phyloP scores from a whole-genome alignment of 2,888 invertebrate genomes.

The Dyspetes luteomarginatus region DNA sequence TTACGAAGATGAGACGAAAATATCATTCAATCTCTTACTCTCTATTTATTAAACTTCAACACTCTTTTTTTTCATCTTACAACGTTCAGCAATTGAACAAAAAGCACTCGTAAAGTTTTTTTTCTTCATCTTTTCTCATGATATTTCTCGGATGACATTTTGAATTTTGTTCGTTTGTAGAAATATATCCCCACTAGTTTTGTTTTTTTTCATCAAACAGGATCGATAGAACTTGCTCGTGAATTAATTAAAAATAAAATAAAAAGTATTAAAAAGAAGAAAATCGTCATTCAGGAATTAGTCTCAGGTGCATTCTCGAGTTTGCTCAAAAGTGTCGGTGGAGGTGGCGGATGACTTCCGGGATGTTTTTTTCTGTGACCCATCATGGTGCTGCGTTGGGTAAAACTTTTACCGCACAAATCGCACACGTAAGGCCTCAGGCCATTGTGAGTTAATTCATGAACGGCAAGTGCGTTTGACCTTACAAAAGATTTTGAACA shows the following conservation, averaged over 20 bases:
- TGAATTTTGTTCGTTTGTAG: no score
- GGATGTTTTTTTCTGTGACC: constrained; percentile 68
- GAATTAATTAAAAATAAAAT: background rate
- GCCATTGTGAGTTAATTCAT: constrained; percentile 76
- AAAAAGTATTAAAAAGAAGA: background rate
- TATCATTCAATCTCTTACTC: constrained; percentile 14
- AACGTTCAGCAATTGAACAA: background rate
- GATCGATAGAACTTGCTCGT: background rate
- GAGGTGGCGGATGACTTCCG: constrained; percentile 57
- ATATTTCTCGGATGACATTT: background rate
- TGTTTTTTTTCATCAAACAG: no score
- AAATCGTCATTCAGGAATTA: constrained; percentile 13
- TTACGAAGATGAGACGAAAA: constrained; percentile 22
- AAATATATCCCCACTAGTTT: no score
- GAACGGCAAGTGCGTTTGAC: constrained; percentile 72
- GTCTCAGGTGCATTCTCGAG: constrained; percentile 20
- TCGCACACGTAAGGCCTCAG: constrained; percentile 79
- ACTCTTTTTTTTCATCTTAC: background rate
- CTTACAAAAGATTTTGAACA: constrained; percentile 80
- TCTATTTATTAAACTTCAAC: constrained; percentile 38
- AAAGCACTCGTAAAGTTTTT: background rate
- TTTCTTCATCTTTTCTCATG: background rate
- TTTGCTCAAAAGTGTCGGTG: constrained; percentile 50
- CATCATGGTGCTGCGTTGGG: constrained; percentile 67
- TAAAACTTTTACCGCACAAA: constrained; percentile 79